These are phyloP conservation scores for Avahi laniger DNA, from an alignment of 2,797 vertebrate species.

Conservation along the genomic window DNA sequence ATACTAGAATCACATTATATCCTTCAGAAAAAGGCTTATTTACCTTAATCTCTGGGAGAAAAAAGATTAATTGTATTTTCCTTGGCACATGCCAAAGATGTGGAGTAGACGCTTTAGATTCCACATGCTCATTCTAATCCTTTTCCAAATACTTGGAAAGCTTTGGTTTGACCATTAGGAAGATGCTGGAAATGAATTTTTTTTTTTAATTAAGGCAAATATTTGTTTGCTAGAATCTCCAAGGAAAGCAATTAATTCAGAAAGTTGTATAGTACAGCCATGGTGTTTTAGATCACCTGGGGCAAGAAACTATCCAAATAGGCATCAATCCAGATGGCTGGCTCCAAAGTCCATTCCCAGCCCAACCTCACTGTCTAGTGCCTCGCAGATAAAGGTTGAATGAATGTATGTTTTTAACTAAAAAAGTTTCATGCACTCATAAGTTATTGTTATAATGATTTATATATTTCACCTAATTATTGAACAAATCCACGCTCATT, in stretches of 20 bases:
- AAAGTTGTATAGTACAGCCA: neutral
- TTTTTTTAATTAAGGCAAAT: constrained; percentile 45
- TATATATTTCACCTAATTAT: constrained; percentile 11
- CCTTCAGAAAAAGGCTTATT: constrained; percentile 25
- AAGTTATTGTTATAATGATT: constrained; percentile 15
- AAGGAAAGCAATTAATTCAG: constrained; percentile 50
- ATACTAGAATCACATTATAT: neutral
- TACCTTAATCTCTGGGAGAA: constrained; percentile 55
- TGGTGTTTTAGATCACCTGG: neutral
- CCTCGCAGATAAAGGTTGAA: neutral
- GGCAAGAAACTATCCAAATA: neutral
- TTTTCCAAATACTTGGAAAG: constrained; percentile 59
- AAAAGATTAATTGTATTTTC: constrained; percentile 65
- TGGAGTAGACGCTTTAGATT: constrained; percentile 12
- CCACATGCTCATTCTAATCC: constrained; percentile 46
- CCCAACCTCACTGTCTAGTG: neutral
- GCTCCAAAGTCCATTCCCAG: neutral
- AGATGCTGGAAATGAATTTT: constrained; percentile 43
- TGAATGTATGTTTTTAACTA: neutral
- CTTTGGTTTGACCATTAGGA: constrained; percentile 9
- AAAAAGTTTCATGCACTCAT: neutral
- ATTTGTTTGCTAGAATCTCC: constrained; percentile 60
- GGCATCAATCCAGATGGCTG: neutral
- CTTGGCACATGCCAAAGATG: constrained; percentile 42
- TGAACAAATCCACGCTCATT: neutral